phyloP scores from a whole-genome alignment of 2,113 vertebrate genomes.

The Strix aluco region DNA sequence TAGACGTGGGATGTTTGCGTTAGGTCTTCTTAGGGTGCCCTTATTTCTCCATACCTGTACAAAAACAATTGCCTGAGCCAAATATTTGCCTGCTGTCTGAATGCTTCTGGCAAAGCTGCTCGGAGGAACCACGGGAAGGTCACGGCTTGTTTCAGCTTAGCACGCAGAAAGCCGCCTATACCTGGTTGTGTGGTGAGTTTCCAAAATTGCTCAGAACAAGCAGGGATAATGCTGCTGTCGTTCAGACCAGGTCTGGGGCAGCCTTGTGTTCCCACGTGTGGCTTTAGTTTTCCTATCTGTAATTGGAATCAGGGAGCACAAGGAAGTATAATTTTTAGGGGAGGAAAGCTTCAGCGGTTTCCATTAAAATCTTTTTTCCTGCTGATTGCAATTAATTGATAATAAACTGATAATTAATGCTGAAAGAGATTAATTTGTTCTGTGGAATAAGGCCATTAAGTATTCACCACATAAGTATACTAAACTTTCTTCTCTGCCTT shows the following conservation, averaged over 20 bases:
- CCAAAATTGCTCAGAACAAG: neutral
- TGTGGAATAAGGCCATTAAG: neutral
- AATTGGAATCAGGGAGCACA: neutral
- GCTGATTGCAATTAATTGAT: constrained; percentile 4
- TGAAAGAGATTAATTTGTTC: neutral
- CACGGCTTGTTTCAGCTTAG: rapidly evolving
- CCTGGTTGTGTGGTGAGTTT: rapidly evolving
- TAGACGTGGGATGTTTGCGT: rapidly evolving
- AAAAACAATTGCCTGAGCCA: neutral
- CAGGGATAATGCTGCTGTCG: neutral
- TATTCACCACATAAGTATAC: neutral
- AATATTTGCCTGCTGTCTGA: neutral
- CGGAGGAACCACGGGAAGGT: neutral
- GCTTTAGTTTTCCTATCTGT: neutral
- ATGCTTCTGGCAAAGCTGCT: neutral
- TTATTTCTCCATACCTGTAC: neutral
- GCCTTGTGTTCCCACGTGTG: neutral
- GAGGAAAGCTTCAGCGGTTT: neutral
- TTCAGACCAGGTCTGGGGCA: neutral
- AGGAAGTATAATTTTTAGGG: neutral
- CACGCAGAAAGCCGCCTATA: rapidly evolving
- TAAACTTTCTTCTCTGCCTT: neutral
- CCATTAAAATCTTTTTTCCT: neutral
- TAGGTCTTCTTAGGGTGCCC: neutral
- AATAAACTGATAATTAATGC: neutral